Conservation (phyloP, 2,888 invertebrate species). For the Phortica magna region DNA sequence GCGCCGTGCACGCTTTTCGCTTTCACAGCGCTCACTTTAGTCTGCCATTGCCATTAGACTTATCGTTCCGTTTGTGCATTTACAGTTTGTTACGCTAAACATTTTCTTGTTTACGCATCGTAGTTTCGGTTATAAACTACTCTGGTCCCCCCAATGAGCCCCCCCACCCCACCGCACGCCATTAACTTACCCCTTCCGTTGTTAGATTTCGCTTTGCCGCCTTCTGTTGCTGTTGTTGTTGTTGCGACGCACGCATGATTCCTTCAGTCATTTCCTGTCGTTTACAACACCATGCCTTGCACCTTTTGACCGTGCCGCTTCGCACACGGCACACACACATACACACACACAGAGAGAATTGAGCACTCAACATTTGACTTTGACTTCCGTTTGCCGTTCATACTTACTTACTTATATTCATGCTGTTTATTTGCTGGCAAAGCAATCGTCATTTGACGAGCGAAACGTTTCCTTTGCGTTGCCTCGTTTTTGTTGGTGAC, state of each 20-base stretch:
- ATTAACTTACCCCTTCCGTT: not conserved
- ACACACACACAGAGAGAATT: too few species aligned
- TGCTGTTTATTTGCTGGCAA: too few species aligned
- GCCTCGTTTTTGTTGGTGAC: too few species aligned
- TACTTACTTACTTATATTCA: too few species aligned
- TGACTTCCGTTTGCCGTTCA: not conserved
- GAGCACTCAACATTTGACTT: not conserved
- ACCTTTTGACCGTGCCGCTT: too few species aligned
- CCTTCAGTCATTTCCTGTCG: conserved; percentile 64
- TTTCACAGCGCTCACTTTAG: too few species aligned
- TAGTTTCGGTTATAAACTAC: conserved; percentile 24
- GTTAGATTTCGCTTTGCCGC: not conserved
- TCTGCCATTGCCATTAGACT: not conserved
- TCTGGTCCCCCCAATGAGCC: too few species aligned
- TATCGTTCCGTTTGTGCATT: not conserved
- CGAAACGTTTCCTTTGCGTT: too few species aligned
- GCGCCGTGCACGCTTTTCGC: too few species aligned
- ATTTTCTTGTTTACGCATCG: conserved; percentile 68
- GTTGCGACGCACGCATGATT: conserved; percentile 62
- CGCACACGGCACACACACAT: conserved; percentile 42
- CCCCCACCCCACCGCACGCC: not conserved
- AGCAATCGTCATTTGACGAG: too few species aligned
- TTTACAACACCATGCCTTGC: not conserved
- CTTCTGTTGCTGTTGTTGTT: not conserved
- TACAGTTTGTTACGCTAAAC: conserved; percentile 59